Conservation (phyloP, 2,888 invertebrate genomes). For the Uropetala carovei region DNA sequence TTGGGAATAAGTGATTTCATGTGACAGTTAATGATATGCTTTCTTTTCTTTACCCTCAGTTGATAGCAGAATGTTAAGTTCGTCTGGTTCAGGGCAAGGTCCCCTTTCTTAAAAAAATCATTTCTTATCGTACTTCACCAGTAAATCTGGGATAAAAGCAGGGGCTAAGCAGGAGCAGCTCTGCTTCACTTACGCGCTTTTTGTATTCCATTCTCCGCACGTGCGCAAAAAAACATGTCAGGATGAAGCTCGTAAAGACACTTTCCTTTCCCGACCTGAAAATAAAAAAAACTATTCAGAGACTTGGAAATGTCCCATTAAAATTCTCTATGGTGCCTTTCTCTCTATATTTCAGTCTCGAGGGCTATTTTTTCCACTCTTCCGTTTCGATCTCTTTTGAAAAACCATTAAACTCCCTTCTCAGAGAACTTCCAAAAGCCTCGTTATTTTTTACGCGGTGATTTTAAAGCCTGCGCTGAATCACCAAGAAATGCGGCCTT, state of each 20-base stretch:
- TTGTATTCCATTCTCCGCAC: neutral
- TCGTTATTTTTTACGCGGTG: neutral
- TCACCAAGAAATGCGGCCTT: neutral
- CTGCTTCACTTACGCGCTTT: neutral
- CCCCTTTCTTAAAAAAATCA: neutral
- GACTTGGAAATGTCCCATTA: slow-evolving; percentile 59
- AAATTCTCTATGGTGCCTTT: slow-evolving; percentile 38
- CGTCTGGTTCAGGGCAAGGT: too few species aligned
- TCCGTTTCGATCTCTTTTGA: neutral
- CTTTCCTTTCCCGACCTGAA: neutral
- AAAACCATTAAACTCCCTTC: neutral
- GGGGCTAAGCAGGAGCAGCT: neutral
- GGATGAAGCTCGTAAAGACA: slow-evolving; percentile 22
- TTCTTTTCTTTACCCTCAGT: too few species aligned
- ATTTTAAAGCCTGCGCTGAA: neutral
- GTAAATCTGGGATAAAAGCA: neutral
- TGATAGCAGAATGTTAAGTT: too few species aligned
- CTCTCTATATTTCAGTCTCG: slow-evolving; percentile 42
- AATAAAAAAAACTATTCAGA: neutral
- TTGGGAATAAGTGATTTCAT: too few species aligned
- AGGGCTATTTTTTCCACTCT: slow-evolving; percentile 12
- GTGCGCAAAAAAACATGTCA: neutral
- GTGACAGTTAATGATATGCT: too few species aligned
- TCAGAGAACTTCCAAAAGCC: neutral
- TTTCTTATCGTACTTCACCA: neutral